Evolutionary conservation across 2,888 invertebrate species (phyloP).

Genomic region (Hybos culiciformis): DNA sequence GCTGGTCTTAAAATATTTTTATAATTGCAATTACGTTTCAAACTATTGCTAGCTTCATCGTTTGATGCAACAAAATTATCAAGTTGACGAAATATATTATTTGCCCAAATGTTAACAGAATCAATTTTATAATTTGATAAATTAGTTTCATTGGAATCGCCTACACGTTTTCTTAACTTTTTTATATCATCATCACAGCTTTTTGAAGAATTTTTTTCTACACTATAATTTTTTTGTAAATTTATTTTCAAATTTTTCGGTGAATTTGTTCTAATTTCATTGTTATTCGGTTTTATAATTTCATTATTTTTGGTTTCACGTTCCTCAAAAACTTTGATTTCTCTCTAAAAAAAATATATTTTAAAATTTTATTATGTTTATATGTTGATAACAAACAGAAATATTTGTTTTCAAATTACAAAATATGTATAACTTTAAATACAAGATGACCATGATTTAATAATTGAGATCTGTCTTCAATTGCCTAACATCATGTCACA

Average conservation of each 20-base stretch:
- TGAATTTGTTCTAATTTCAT: background rate
- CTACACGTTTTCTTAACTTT: background rate
- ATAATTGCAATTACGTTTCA: background rate
- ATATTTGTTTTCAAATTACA: too few relatives aligned
- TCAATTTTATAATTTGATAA: conserved; percentile 25
- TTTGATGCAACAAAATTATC: conserved; percentile 34
- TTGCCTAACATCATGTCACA: too few relatives aligned
- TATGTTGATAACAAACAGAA: too few relatives aligned
- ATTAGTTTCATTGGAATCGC: background rate
- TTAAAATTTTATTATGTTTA: too few relatives aligned
- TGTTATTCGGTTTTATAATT: conserved; percentile 7
- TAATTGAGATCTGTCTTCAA: too few relatives aligned
- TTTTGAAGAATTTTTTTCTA: too few relatives aligned
- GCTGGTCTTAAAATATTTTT: conserved; percentile 28
- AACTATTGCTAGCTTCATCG: conserved; percentile 12
- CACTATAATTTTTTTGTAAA: too few relatives aligned
- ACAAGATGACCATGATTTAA: too few relatives aligned
- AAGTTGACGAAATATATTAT: conserved; percentile 34
- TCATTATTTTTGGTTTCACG: conserved; percentile 25
- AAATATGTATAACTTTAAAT: too few relatives aligned
- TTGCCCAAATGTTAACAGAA: conserved; percentile 35
- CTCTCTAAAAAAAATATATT: conserved; percentile 24
- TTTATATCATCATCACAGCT: background rate
- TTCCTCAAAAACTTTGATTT: conserved; percentile 36
- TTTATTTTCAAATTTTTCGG: background rate